Evolutionary conservation across 64 coral and sea anemone genomes (phyloP).

Genomic region (Porites australiensis): DNA sequence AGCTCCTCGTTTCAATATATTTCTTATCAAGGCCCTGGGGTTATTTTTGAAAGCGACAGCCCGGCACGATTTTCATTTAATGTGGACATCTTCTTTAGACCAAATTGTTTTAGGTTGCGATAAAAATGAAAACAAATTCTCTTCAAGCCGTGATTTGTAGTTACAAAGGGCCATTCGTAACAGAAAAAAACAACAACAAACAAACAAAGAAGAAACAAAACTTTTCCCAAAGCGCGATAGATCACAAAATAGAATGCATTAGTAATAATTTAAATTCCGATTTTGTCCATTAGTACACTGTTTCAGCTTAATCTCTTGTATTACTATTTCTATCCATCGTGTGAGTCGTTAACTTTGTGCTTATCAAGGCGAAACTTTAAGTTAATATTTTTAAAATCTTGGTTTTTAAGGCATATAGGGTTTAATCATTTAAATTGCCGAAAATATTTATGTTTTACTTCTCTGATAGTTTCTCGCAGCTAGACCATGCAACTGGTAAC

Average conservation of each 20-base stretch:
- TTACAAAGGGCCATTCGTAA: neutral
- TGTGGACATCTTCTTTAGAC: neutral
- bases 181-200: neutral
- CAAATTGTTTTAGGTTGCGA: neutral
- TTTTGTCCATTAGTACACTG: neutral
- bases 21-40: constrained; percentile 15
- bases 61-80: neutral
- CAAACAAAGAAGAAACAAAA: too few relatives aligned
- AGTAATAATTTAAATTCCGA: neutral
- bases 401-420: neutral
- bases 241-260: neutral
- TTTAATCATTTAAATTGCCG: neutral
- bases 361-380: neutral
- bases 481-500: neutral
- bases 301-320: neutral
- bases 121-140: neutral
- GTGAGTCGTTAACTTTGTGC: neutral
- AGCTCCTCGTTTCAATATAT: constrained; percentile 1
- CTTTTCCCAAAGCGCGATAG: neutral
- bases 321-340: constrained; percentile 5
- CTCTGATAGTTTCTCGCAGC: neutral
- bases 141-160: neutral
- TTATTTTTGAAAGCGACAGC: neutral
- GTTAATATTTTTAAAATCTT: constrained; percentile 2
- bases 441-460: neutral